Percentiles rank a stretch among this genome's conserved stretches.
Conservation (phyloP, 2,113 vertebrate species). For the Boleophthalmus pectinirostris region DNA sequence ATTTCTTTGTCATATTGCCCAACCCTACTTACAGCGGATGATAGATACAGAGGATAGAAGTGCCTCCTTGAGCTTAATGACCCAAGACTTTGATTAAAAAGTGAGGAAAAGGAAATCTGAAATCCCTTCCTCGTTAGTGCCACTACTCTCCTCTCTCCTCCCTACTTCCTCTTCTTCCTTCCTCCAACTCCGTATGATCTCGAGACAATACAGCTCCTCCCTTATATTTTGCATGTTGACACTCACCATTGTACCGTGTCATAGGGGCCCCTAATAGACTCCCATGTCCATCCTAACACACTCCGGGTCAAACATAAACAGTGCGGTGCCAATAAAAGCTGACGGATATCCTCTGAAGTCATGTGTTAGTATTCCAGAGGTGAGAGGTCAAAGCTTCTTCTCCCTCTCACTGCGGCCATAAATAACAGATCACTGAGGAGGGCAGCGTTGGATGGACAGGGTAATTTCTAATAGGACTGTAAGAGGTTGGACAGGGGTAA, state of each 20-base stretch:
- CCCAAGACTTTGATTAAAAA: slow-evolving; percentile 19
- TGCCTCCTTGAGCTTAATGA: slow-evolving; percentile 52
- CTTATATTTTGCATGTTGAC: slow-evolving; percentile 12
- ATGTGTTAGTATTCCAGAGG: slow-evolving; percentile 51
- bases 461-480: slow-evolving; percentile 1
- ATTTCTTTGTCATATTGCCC: slow-evolving; percentile 21
- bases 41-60: slow-evolving; percentile 34
- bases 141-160: slow-evolving; percentile 52
- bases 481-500: slow-evolving; percentile 2
- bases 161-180: slow-evolving; percentile 63
- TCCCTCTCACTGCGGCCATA: slow-evolving; percentile 27
- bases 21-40: slow-evolving; percentile 11
- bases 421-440: slow-evolving; percentile 35
- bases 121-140: slow-evolving; percentile 37
- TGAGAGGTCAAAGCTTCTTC: slow-evolving; percentile 29
- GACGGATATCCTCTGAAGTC: slow-evolving; percentile 59
- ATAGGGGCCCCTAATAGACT: slow-evolving; percentile 16
- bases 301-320: slow-evolving; percentile 53
- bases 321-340: slow-evolving; percentile 53
- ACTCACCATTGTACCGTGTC: slow-evolving; percentile 2
- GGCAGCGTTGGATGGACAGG: slow-evolving; percentile 16
- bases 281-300: slow-evolving; percentile 36
- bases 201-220: slow-evolving; percentile 52
- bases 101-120: slow-evolving; percentile 52
- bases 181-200: slow-evolving; percentile 44